Evolutionary conservation across 2,113 vertebrate genomes (phyloP), one percentile per base, ranked within the genome.

Genomic region (Anseranas semipalmata): DNA sequence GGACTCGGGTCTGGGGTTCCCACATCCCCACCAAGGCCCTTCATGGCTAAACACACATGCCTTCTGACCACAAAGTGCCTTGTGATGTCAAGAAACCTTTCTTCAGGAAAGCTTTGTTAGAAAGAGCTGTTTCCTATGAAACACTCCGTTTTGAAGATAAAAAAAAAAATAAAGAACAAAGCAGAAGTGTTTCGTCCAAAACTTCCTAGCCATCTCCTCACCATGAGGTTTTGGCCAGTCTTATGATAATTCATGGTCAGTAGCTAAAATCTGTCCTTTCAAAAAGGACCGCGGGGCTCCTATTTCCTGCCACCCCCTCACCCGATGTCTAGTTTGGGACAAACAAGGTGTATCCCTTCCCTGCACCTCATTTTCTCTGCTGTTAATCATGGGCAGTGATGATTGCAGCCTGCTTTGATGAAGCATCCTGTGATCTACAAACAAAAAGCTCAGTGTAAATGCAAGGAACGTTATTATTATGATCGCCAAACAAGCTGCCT

Each of bases 381-480:
- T 82, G 62, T 41, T 90, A 85, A 81, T 90, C 82, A 82, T 87
- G 90, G 66, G 89, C 94, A 94, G 59, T 39, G 14, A 18, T 70
- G 89, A 85, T 68, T 87, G 39, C 80, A 91, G 74, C 62, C 70
- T 92, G 88, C 90, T 95, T 96, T 93, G 95, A 94, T 90, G 92
- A 65, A 89, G 83, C 30, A 77, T 68, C 86, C 92, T 95, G 88
- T 90, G 76, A 95, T 95, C 92, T 91, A 10, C 56, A 10, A 43
- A 68, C 21, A 60, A 91, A 94, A 97, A 96, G 81, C 15, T 45
- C 80, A 90, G 70, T 39, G 62, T 17, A 89, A 95, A 76, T 41
- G 91, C 77, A 83, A 87, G 85, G 85, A 91, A 66, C 37, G 50
- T 94, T 96, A 95, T 96, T 96, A 96, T 90, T 93, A 91, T 89